Percentiles rank a stretch among this genome's conserved stretches.
Conservation (phyloP, 2,113 vertebrate genomes). For the Lonchura striata region DNA sequence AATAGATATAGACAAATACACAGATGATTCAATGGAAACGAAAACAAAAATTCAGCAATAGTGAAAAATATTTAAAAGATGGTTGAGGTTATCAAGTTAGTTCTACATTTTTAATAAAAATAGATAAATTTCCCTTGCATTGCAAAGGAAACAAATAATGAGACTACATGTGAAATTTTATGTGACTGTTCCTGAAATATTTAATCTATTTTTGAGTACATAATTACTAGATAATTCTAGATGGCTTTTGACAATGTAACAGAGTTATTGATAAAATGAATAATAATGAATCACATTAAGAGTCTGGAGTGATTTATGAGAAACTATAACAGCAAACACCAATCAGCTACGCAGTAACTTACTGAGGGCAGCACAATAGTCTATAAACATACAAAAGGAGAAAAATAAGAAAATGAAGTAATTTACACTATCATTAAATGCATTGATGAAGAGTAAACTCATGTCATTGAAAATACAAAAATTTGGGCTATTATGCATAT, state of each 20-base stretch:
- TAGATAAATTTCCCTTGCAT: not conserved
- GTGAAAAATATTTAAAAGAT: not conserved
- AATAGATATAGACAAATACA: not conserved
- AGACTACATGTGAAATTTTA: not conserved
- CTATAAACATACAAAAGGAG: constrained; percentile 1
- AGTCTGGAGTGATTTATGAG: not conserved
- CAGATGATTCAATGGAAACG: not conserved
- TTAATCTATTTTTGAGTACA: not conserved
- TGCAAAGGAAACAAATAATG: not conserved
- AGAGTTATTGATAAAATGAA: constrained; percentile 12
- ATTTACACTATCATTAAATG: not conserved
- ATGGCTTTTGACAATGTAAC: not conserved
- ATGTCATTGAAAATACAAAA: not conserved
- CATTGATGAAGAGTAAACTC: not conserved
- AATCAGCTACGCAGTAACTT: not conserved
- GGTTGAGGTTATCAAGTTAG: not conserved
- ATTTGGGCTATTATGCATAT: not conserved
- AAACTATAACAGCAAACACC: not conserved
- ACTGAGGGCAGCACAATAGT: not conserved
- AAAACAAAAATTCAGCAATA: not conserved
- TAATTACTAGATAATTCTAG: constrained; percentile 21
- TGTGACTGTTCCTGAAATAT: not conserved
- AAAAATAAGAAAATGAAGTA: not conserved
- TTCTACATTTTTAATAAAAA: not conserved
- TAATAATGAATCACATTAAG: constrained; percentile 10